Evolutionary conservation across 2,113 vertebrate genomes (phyloP), one percentile per base, ranked within the genome.

Genomic region (Shinisaurus crocodilurus): DNA sequence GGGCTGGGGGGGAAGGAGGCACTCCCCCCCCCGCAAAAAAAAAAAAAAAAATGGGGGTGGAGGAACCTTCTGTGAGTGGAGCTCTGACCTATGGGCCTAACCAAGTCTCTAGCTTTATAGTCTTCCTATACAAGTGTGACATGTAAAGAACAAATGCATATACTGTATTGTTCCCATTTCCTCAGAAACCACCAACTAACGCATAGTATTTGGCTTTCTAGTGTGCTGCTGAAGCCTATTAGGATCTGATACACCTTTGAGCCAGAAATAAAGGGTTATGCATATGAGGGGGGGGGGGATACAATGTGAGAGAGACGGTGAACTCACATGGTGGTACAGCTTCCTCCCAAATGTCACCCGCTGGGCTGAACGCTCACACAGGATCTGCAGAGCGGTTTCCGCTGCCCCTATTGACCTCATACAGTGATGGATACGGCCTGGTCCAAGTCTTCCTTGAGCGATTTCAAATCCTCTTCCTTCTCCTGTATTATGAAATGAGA

Each of bases 381-480:
- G 93, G 57, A 99, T 95, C 95, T 98, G 97, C 48, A 99, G 85
- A 0, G 98, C 98, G 0, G 94, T 50, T 91, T 99, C 99, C 0
- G 98, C 98, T 0, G 97, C 18, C 0, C 99, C 99, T 0, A 99
- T 95, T 0, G 96, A 96, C 80, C 98, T 97, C 98, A 99, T 99
- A 65, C 99, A 99, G 97, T 99, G 99, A 90, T 99, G 98, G 92
- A 99, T 98, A 25, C 98, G 96, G 88, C 98, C 98, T 0, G 98
- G 98, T 2, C 98, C 99, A 0, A 99, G 98, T 1, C 98, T 98
- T 18, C 98, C 98, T 91, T 99, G 98, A 10, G 98, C 98, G 0
- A 99, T 99, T 94, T 99, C 98, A 93, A 99, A 99, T 0, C 99
- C 99, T 80, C 98, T 95, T 37, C 98, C 99, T 88, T 99, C 98